A percentile compares a stretch with the other conserved stretches of the same genome.
Conservation (phyloP, 2,888 invertebrate species). For the Vesta saturnalis region DNA sequence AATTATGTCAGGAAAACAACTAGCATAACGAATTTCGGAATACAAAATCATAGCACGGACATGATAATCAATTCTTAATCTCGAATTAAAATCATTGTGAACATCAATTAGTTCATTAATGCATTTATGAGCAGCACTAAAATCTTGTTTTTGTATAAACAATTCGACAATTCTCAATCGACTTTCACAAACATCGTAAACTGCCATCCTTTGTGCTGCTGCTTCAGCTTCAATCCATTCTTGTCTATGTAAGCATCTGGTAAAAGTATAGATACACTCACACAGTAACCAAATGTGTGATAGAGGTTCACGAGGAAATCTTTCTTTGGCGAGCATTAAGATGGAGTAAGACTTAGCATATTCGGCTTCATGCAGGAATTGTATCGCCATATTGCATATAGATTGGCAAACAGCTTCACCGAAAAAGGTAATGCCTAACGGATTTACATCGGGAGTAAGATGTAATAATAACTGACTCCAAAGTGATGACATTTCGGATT, state of each 20-base stretch:
- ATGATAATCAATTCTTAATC: conserved; percentile 66
- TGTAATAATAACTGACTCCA: conserved; percentile 82
- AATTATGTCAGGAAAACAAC: conserved; percentile 65
- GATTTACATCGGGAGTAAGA: conserved; percentile 73
- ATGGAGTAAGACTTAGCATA: conserved; percentile 68
- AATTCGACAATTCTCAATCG: conserved; percentile 68
- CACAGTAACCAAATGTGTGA: conserved; percentile 75
- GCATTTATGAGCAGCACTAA: conserved; percentile 58
- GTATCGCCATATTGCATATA: conserved; percentile 72
- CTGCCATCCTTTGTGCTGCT: conserved; percentile 73
- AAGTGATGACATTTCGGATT: conserved; percentile 83
- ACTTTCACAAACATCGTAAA: conserved; percentile 74
- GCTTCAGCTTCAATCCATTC: conserved; percentile 77
- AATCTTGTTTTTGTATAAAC: conserved; percentile 66
- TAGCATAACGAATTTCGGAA: conserved; percentile 71
- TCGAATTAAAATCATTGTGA: conserved; percentile 65
- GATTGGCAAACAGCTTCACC: conserved; percentile 76
- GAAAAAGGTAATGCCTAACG: conserved; percentile 42
- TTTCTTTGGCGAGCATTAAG: conserved; percentile 69
- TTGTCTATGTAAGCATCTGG: conserved; percentile 62
- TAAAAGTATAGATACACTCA: conserved; percentile 66
- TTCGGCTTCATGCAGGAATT: conserved; percentile 67
- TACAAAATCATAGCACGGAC: conserved; percentile 76
- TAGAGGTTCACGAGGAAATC: conserved; percentile 72
- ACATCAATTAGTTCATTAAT: conserved; percentile 66